A percentile compares a stretch with the other conserved stretches of the same genome.
Conservation (phyloP, 2,113 vertebrate species). For the Haplotaxodon microlepis region DNA sequence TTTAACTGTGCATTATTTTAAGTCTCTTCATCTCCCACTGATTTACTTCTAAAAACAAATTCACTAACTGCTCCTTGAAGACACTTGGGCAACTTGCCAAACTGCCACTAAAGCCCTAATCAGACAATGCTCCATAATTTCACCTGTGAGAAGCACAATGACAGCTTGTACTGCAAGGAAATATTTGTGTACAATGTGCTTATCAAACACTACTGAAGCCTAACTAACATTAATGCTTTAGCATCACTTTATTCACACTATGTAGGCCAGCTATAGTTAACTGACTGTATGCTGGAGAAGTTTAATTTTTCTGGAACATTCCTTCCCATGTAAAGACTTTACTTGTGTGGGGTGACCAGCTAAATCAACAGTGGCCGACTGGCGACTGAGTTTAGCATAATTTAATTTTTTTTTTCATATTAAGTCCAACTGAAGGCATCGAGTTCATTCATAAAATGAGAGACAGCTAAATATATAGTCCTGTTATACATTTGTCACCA, state of each 20-base stretch:
- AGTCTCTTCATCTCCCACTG: background rate
- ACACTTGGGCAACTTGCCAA: background rate
- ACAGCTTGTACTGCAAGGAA: background rate
- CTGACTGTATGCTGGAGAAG: background rate
- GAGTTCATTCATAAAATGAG: background rate
- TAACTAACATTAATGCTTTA: background rate
- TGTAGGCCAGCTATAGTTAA: background rate
- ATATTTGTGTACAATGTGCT: background rate
- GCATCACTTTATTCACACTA: background rate
- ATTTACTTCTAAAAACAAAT: background rate
- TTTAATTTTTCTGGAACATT: background rate
- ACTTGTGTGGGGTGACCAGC: background rate
- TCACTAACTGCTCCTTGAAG: background rate
- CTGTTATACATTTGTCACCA: background rate
- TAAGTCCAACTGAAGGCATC: background rate
- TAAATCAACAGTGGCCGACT: fast-evolving
- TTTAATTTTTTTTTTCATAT: background rate
- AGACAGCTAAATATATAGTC: background rate
- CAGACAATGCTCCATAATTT: background rate
- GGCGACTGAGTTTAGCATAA: background rate
- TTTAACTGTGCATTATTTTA: background rate
- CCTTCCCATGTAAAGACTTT: background rate
- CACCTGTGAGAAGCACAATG: background rate
- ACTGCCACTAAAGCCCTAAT: background rate
- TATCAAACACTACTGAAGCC: background rate